Evolutionary conservation across 1,140 invertebrate species (phyloP).

Genomic region (Pseudomyrmex flavicornis): DNA sequence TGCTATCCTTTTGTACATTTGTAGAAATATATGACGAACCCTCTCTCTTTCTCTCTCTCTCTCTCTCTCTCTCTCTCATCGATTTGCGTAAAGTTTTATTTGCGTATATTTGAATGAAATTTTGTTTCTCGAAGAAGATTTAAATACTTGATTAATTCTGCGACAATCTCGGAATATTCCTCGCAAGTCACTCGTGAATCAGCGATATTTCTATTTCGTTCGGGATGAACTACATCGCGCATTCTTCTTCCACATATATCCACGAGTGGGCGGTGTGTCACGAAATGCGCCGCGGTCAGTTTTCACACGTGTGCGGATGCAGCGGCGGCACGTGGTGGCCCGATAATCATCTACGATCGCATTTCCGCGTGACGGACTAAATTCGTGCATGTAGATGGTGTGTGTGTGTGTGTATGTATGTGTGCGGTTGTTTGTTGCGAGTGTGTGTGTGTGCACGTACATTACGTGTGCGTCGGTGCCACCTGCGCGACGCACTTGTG

Average conservation of each 20-base stretch:
- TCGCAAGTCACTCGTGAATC: not conserved
- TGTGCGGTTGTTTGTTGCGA: too few relatives aligned
- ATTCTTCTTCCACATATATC: not conserved
- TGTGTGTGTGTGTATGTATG: too few relatives aligned
- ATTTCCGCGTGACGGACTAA: slow-evolving; percentile 39
- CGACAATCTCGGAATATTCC: not conserved
- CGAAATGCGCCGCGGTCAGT: slow-evolving; percentile 39
- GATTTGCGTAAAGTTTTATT: not conserved
- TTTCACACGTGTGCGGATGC: slow-evolving; percentile 18
- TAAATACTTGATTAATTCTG: too few relatives aligned
- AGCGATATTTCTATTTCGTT: not conserved
- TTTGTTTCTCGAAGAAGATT: too few relatives aligned
- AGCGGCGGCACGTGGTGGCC: slow-evolving; percentile 62
- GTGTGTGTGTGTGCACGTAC: too few relatives aligned
- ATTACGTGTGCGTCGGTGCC: not conserved
- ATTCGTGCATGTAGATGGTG: not conserved
- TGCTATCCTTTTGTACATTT: not conserved
- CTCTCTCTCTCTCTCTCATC: not conserved
- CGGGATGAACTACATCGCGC: not conserved
- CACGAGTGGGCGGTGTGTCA: slow-evolving; percentile 29
- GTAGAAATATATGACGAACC: too few relatives aligned
- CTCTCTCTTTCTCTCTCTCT: not conserved
- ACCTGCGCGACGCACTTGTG: slow-evolving; percentile 25
- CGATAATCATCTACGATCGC: slow-evolving; percentile 35
- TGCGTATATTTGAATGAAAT: not conserved